Base-by-base conservation (phyloP, 2,797 vertebrate species). In the Manis crassicaudata region DNA sequence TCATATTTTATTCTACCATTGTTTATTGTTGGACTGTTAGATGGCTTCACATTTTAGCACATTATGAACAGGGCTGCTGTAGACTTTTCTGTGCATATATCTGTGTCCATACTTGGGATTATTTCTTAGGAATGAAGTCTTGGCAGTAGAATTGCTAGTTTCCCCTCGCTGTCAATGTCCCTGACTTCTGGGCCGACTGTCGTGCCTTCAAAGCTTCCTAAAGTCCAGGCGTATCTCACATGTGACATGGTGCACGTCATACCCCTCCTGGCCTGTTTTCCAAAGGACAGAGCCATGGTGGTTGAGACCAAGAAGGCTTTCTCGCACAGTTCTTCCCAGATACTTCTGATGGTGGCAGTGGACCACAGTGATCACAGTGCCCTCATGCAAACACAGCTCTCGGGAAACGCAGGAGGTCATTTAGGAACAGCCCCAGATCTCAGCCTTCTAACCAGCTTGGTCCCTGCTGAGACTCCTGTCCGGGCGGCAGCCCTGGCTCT, bases 171-270 rank as follows among this genome's bases (percentile, higher is more conserved):
- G 62, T 27, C 16, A 17, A 2, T 7, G 32, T n/a, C 65, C 14
- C 81, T 35, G 54, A 35, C 35, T 56, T 40, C 18, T 7, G 6
- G 54, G 18, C 46, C 27, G 12, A 56, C 25, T n/a, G 43, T 27
- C 4, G 58, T 2, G 54, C 17, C 50, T 50, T 6, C 0, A 0
- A 50, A 4, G 3, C 37, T 72, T 67, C 73, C 85, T 95, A 20
- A 73, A 65, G 40, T 43, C 17, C 23, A 7, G 14, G 67, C 14
- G 21, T 46, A 18, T n/a, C 14, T 27, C 29, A 1, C 0, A 0
- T 43, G 56, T 29, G 63, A 43, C 32, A 1, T 1, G 9, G 23
- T 37, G 1, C 25, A 21, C 3, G 0, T 43, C 63, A 32, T 18
- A 46, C 12, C 13, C 23, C 9, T 43, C 77, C 25, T 35, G 12